Evolutionary conservation across 2,113 vertebrate species (phyloP), one percentile per base, ranked within the genome.

Genomic region (Ceyx margarethae): DNA sequence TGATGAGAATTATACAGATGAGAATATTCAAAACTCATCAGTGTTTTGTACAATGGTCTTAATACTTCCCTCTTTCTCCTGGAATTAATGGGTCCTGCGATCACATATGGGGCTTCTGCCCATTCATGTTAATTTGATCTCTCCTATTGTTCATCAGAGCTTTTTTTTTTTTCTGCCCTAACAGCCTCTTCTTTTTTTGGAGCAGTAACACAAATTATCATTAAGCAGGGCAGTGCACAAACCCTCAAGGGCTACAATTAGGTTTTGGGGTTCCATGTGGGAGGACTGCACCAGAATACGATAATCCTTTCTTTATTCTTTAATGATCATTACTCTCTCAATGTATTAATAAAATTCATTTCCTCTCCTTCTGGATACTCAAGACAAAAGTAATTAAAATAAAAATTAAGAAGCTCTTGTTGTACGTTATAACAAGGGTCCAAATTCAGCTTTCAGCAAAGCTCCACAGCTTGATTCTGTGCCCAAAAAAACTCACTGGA

Each of bases 201-300:
- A 94, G 69, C 87, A 68, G 73, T 78, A 80, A 89, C 92, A 94
- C 93, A 94, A 94, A 95, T 96, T 93, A 94, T 79, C 93, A 87
- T 96, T 96, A 95, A 95, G 86, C 77, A 93, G 93, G 93, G 95
- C 95, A 93, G 45, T 83, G 90, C 69, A 93, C 73, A 90, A 91
- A 93, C 73, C 88, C 88, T 95, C 77, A 91, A 95, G 90, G 92
- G 74, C 93, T 94, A 93, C 92, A 94, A 94, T 93, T 95, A 95
- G 81, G 83, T 95, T 95, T 94, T 9, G 87, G 93, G 95, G 95
- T 94, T 94, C 88, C 4, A 3, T 95, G 95, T 91, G 80, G 92
- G 90, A 95, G 88, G 92, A 96, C 88, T 89, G 86, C 42, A 95
- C 42, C 77, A 96, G 90, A 90, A 90, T 86, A 86, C 37, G 73